These are phyloP conservation scores for Pseudomyrmex sp. DNA, from an alignment of 1,140 invertebrate species.

Conservation along the genomic window DNA sequence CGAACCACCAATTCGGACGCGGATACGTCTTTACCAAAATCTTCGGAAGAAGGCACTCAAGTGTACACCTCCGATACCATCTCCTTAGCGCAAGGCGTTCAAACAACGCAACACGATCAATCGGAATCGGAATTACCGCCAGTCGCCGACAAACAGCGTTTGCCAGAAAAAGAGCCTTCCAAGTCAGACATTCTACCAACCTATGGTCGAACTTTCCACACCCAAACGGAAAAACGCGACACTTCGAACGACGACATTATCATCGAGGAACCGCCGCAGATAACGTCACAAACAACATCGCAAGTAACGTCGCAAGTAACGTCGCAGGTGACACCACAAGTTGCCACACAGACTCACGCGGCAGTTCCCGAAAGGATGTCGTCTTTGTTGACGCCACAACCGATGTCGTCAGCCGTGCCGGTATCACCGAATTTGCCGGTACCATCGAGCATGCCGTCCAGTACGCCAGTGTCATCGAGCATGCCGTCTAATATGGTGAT, in stretches of 20 bases:
- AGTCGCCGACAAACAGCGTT: conserved; percentile 66
- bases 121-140: conserved; percentile 66
- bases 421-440: conserved; percentile 32
- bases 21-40: conserved; percentile 70
- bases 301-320: conserved; percentile 24
- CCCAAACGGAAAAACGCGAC: conserved; percentile 69
- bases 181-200: conserved; percentile 62
- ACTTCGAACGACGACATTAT: conserved; percentile 73
- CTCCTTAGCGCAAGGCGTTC: conserved; percentile 62
- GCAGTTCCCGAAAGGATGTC: conserved; percentile 36
- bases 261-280: conserved; percentile 76
- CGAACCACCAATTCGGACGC: conserved; percentile 75
- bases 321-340: conserved; percentile 46
- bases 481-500: conserved; percentile 24
- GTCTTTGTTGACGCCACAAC: conserved; percentile 53
- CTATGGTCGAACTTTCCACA: conserved; percentile 65
- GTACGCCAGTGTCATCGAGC: conserved; percentile 17
- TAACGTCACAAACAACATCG: conserved; percentile 43
- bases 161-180: conserved; percentile 61
- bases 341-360: conserved; percentile 44
- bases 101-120: conserved; percentile 66
- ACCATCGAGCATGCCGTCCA: conserved; percentile 34
- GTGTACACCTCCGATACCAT: conserved; percentile 67
- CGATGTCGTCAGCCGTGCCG: conserved; percentile 12
- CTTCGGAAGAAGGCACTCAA: conserved; percentile 72